Base-by-base conservation (phyloP, 2,113 vertebrate species). In the Nycticryphes semicollaris region DNA sequence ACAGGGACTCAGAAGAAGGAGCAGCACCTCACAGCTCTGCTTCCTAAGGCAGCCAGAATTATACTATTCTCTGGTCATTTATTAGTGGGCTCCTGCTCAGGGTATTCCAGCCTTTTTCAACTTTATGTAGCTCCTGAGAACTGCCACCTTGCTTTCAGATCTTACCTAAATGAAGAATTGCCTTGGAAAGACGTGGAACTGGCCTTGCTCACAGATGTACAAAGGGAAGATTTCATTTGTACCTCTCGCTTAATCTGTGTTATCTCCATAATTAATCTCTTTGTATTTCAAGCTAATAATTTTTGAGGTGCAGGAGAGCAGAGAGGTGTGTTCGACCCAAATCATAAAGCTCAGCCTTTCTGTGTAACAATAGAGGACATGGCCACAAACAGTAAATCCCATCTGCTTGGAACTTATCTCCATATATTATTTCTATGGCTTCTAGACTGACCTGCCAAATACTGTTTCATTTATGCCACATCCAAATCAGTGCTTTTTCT, bases 181-280 rank as follows among this genome's bases (percentile, higher is more conserved):
- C 48, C 81, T 66, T 9, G 67, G 79, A 62, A 63, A 74, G 63
- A 14, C 1, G 2, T 11, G 13, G 69, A 57, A 24, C 53, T 14
- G 47, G 28, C 39, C 9, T 1, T 6, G 7, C 94, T 80, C 51
- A 19, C 3, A 62, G 90, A 51, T 45, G 48, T 57, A 62, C 6
- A 2, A 88, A 81, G 90, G 84, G 30, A 90, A 35, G 78, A 37
- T 54, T 92, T 75, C 39, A 48, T 87, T 91, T 75, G 90, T 78
- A 85, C 79, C 78, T 90, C 89, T 76, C 13, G 27, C 80, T 89
- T 91, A 70, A 92, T 69, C 85, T 70, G 68, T 79, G 10, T 85
- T 86, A 93, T 97, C 96, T 88, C 53, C 47, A 6, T 50, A 79
- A 97, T 97, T 76, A 87, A 94, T 87, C 79, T 90, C 94, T 76